Evolutionary conservation across 92 coral and sea anemone species (phyloP).

Genomic region (Epizoanthus illoricatus): DNA sequence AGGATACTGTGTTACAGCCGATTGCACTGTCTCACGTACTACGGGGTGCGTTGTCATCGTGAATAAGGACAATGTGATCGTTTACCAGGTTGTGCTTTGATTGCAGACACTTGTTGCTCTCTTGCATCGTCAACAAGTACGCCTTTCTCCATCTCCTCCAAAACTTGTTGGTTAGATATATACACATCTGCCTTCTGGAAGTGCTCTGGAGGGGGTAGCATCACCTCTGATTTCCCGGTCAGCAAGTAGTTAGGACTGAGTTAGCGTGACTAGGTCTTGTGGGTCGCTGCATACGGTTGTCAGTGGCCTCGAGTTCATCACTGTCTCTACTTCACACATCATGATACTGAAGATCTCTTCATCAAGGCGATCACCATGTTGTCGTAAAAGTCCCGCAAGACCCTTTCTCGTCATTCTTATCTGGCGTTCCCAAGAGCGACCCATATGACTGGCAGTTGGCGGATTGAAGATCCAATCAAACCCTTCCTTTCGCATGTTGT

Average conservation of each 20-base stretch:
- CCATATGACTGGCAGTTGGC: slow-evolving; percentile 58
- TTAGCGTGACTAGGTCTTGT: slow-evolving; percentile 47
- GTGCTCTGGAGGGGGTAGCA: slow-evolving; percentile 57
- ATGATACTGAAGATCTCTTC: slow-evolving; percentile 54
- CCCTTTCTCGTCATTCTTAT: slow-evolving; percentile 54
- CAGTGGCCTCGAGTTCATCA: slow-evolving; percentile 57
- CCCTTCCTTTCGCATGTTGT: neutral
- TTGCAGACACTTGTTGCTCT: neutral
- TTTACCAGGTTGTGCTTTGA: slow-evolving; percentile 11
- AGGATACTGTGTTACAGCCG: too few relatives aligned
- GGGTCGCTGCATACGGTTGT: slow-evolving; percentile 51
- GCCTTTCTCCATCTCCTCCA: slow-evolving; percentile 59
- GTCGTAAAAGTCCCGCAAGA: slow-evolving; percentile 49
- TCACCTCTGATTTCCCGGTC: slow-evolving; percentile 51
- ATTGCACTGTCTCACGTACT: too few relatives aligned
- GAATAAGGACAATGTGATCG: slow-evolving; percentile 5
- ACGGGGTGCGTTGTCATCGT: slow-evolving; percentile 19
- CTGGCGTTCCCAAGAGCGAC: slow-evolving; percentile 64
- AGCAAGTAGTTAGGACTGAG: slow-evolving; percentile 55
- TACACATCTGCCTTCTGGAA: slow-evolving; percentile 50
- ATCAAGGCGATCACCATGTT: slow-evolving; percentile 58
- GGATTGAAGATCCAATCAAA: slow-evolving; percentile 51
- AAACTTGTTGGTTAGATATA: slow-evolving; percentile 46
- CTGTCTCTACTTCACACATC: slow-evolving; percentile 50
- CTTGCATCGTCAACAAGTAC: slow-evolving; percentile 46